phyloP scores from a whole-genome alignment of 2,888 invertebrate species.

The Eilema caniola region DNA sequence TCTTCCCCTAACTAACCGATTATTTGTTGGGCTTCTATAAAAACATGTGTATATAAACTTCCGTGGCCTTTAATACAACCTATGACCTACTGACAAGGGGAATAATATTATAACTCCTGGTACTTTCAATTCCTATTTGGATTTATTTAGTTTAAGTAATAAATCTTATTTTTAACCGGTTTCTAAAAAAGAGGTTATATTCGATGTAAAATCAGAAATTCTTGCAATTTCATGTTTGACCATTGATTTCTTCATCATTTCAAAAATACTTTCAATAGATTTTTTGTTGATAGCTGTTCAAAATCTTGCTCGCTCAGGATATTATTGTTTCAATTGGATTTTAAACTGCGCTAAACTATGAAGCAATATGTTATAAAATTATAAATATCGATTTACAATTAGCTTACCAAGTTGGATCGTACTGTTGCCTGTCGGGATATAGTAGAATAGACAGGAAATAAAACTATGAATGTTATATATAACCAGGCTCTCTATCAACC shows the following conservation, averaged over 20 bases:
- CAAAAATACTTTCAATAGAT: no score
- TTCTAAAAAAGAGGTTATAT: no score
- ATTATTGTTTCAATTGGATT: no score
- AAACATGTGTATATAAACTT: not conserved
- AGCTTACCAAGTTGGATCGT: not conserved
- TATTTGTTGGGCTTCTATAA: not conserved
- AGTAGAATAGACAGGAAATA: not conserved
- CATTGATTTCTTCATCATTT: no score
- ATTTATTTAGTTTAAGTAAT: not conserved
- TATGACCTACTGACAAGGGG: not conserved
- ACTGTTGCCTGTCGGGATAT: not conserved
- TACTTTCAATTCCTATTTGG: not conserved
- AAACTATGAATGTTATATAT: slow-evolving; percentile 32
- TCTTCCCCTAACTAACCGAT: not conserved
- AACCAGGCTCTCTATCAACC: slow-evolving; percentile 35
- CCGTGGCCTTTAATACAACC: not conserved
- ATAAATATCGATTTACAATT: no score
- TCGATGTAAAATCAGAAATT: no score
- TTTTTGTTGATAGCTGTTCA: no score
- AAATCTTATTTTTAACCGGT: no score
- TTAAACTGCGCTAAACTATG: no score
- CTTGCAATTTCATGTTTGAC: no score
- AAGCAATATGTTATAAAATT: no score
- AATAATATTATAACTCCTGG: not conserved
- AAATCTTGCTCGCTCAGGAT: no score